Base-by-base conservation (phyloP, 1,140 invertebrate species). In the Saccostrea glomerata region DNA sequence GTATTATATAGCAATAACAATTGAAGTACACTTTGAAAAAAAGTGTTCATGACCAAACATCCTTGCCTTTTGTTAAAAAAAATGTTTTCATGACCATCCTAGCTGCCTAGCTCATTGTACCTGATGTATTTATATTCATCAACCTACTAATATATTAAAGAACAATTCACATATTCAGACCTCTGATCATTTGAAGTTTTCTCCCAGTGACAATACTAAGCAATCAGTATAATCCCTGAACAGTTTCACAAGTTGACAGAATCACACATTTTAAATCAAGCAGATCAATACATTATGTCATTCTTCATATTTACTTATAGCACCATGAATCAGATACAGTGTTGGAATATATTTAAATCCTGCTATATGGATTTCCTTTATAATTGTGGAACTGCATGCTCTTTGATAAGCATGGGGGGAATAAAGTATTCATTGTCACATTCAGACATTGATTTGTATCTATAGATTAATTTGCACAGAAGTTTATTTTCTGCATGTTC, bases 391-490 rank as follows among this genome's bases (percentile, higher is more conserved):
- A 63, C 7, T 36, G 7, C 12, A 13, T 36, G 70, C 30, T 77
- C 23, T 36, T 77, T 77, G 70, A 77, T 77, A 30, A 77, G 30
- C 13, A 15, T 15, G 12, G 25, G 12, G 25, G 25, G 70, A 30
- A 12, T 77, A 30, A 13, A 30, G 25, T 77, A 25, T 30, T 77
- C 70, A 30, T 77, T 77, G 23, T 30, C 70, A 12, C 70, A 25
- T 77, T 77, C 70, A 77, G 15, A 30, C 55, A 54, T 84, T 54
- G 82, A 55, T 84, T 56, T 84, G 82, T 84, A 30, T 56, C 20
- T 54, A 13, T 30, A 23, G 11, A 40, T 12, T 23, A 54, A 47
- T 47, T 23, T 84, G 82, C 82, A 84, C 82, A 54, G 30, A 77
- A 77, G 70, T 30, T 47, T 47, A 5, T 77, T 84, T 47, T 40